phyloP scores from a whole-genome alignment of 2,113 vertebrate species.

The Motacilla alba region DNA sequence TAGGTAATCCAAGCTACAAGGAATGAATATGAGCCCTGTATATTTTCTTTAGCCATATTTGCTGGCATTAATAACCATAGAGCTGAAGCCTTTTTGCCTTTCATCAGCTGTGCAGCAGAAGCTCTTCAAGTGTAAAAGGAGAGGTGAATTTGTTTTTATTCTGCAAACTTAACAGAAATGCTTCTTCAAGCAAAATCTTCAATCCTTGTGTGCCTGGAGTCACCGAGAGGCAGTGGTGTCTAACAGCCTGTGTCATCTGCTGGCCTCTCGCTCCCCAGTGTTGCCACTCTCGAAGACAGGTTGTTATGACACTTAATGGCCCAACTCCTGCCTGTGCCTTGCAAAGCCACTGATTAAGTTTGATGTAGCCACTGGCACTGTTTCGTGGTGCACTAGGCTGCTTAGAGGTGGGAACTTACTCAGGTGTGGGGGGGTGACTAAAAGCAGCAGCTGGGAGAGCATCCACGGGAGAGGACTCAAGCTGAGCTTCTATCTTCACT shows the following conservation, averaged over 20 bases:
- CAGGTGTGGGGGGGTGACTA: not conserved
- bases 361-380: not conserved
- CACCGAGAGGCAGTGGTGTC: rapidly evolving
- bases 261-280: not conserved
- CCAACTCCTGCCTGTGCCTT: not conserved
- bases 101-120: not conserved
- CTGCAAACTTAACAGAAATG: not conserved
- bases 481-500: not conserved
- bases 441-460: not conserved
- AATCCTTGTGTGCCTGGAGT: not conserved
- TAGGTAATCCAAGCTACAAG: not conserved
- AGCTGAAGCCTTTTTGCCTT: not conserved
- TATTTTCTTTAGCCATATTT: not conserved
- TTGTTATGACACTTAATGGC: rapidly evolving
- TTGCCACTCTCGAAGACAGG: not conserved
- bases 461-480: not conserved
- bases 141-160: not conserved
- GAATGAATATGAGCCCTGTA: not conserved
- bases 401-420: not conserved
- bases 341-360: not conserved
- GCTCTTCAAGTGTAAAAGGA: not conserved
- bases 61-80: not conserved
- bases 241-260: not conserved
- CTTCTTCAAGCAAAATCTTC: not conserved
- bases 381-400: not conserved